Evolutionary conservation across 2,888 invertebrate species (phyloP).

Genomic region (Drosophila robusta): DNA sequence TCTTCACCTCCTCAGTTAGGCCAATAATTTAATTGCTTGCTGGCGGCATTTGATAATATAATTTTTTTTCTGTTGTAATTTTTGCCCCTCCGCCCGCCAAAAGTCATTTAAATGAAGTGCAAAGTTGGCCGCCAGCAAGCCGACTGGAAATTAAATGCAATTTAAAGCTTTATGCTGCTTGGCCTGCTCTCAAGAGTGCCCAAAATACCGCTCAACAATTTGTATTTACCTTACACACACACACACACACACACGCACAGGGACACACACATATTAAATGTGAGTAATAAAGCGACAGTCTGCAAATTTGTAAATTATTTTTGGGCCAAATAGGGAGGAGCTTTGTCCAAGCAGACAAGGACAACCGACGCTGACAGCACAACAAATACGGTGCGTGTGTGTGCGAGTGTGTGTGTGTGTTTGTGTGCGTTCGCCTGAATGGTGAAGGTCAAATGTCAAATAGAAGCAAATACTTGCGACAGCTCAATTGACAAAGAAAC

Average conservation of each 20-base stretch:
- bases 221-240: conserved; percentile 23
- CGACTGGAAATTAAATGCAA: conserved; percentile 46
- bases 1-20: conserved; percentile 9
- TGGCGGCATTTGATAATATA: conserved; percentile 60
- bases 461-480: conserved; percentile 46
- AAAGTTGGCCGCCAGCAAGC: conserved; percentile 49
- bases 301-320: conserved; percentile 63
- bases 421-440: conserved; percentile 21
- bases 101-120: conserved; percentile 66
- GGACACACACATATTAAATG: conserved; percentile 25
- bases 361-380: conserved; percentile 56
- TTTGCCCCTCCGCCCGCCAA: conserved; percentile 6
- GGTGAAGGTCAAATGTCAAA: conserved; percentile 48
- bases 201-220: conserved; percentile 38
- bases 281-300: conserved; percentile 37
- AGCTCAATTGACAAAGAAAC: conserved; percentile 46
- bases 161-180: conserved; percentile 55
- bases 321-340: conserved; percentile 44
- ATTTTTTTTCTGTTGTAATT: conserved; percentile 19
- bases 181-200: neutral
- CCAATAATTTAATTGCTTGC: conserved; percentile 72
- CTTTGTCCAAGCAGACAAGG: conserved; percentile 44
- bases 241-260: conserved; percentile 10
- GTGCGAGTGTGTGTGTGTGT: conserved; percentile 14
- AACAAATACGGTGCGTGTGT: conserved; percentile 20